These are phyloP conservation scores for Pachliopta kotzebuea DNA, from an alignment of 2,888 invertebrate species.

Conservation along the genomic window DNA sequence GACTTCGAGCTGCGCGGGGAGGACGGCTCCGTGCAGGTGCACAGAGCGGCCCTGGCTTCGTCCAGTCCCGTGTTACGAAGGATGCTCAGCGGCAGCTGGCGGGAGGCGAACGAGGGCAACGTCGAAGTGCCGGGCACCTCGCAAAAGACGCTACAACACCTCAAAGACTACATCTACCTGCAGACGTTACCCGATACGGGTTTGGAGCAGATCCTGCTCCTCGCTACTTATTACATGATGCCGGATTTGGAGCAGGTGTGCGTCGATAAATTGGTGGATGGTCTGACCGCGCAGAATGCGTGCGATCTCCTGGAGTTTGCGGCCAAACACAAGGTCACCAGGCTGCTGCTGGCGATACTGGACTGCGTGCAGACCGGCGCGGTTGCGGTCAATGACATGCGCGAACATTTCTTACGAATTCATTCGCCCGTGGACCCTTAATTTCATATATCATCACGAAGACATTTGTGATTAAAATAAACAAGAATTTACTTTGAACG, in stretches of 20 bases:
- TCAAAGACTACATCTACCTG: conserved; percentile 53
- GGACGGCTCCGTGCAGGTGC: conserved; percentile 50
- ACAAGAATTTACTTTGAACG: too few species aligned
- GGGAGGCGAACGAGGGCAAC: conserved; percentile 45
- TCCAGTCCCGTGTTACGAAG: conserved; percentile 49
- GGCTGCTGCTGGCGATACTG: conserved; percentile 44
- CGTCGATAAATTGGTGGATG: conserved; percentile 43
- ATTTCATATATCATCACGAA: too few species aligned
- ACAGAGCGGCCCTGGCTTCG: conserved; percentile 49
- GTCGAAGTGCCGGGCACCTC: conserved; percentile 48
- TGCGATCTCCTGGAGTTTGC: conserved; percentile 50
- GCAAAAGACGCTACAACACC: conserved; percentile 43
- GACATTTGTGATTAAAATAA: too few species aligned
- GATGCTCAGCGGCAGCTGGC: conserved; percentile 52
- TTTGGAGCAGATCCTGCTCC: conserved; percentile 46
- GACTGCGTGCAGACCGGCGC: conserved; percentile 43
- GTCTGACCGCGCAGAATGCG: conserved; percentile 37
- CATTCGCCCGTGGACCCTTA: too few species aligned
- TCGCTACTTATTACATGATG: conserved; percentile 53
- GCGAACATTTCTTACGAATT: conserved; percentile 33
- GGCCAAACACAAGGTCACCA: conserved; percentile 44
- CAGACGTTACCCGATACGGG: conserved; percentile 44
- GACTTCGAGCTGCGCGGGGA: conserved; percentile 53
- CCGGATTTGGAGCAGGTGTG: conserved; percentile 51
- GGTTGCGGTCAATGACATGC: conserved; percentile 43